These are phyloP conservation scores for Dunckerocampus dactyliophorus DNA, from an alignment of 2,113 vertebrate species.

Conservation along the genomic window DNA sequence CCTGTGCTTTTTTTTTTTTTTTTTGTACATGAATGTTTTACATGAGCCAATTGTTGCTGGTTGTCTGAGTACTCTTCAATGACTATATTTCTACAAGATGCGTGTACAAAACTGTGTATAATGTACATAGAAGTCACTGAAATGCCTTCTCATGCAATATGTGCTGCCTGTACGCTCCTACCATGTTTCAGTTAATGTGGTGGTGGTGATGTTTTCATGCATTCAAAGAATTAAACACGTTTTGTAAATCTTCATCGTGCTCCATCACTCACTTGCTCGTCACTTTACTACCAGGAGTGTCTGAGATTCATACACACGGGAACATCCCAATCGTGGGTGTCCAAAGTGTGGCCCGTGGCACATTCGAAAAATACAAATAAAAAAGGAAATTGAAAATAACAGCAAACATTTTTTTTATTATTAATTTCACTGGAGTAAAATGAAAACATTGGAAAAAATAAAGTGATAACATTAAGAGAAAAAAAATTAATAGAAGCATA, in stretches of 20 bases:
- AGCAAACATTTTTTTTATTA: too few species aligned
- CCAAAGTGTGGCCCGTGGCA: too few species aligned
- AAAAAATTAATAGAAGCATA: too few species aligned
- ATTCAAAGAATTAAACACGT: constrained; percentile 74
- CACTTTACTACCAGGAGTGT: neutral
- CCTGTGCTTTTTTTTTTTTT: constrained; percentile 36
- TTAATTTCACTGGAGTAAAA: too few species aligned
- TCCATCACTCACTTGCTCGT: constrained; percentile 2
- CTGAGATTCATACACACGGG: neutral
- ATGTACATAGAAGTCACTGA: constrained; percentile 76
- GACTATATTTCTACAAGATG: constrained; percentile 70
- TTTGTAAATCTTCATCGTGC: constrained; percentile 59
- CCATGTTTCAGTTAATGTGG: constrained; percentile 72
- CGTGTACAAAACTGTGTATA: constrained; percentile 70
- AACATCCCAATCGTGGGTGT: neutral
- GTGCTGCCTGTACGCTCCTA: constrained; percentile 65
- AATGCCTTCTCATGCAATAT: constrained; percentile 75
- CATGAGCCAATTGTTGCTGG: constrained; percentile 51
- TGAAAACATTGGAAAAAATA: too few species aligned
- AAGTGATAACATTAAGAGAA: too few species aligned
- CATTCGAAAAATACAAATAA: too few species aligned
- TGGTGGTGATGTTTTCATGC: constrained; percentile 68
- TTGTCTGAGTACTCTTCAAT: constrained; percentile 60
- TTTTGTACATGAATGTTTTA: constrained; percentile 73
- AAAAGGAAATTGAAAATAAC: too few species aligned